Evolutionary conservation across 2,888 invertebrate species (phyloP), one percentile per base, ranked within the genome.

Genomic region (Drosophila seclusa): DNA sequence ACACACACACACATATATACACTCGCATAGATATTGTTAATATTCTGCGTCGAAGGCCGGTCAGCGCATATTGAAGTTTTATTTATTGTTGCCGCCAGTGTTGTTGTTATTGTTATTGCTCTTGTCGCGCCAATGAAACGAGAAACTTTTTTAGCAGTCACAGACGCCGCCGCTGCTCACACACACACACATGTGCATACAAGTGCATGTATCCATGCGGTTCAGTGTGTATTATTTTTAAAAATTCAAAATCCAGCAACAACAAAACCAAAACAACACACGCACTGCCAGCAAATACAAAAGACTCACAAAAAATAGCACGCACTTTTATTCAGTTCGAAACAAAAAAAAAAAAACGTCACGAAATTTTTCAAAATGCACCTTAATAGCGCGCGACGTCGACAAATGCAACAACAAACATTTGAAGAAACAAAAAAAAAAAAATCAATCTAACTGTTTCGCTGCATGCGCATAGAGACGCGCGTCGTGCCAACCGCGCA

Each of bases 1-100:
- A 63, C 48, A 62, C 38, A 62, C 38, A 65, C 18, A 55, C 11
- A 42, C 32, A 53, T 38, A 53, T 27, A 32, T 40, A 60, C 48
- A 21, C 1, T 42, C 42, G 42, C 18, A 16, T 45, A 49, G 68
- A 69, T 71, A 78, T 78, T 74, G 76, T 82, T 84, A 84, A 84
- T 82, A 84, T 84, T 82, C 77, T 73, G 82, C 66, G 60, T 29
- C 68, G 82, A 83, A 84, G 82, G 82, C 82, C 82, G 83, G 75
- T 72, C 72, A 75, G 70, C 83, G 78, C 80, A 82, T 81, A 81
- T 81, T 83, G 79, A 79, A 79, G 76, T 80, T 76, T 62, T 72
- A 80, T 80, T 77, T 74, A 64, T 82, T 80, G 61, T 73, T 68
- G 64, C 36, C 38, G 67, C 45, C 29, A 29, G 11, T 42, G 60